Conservation (phyloP, 2,888 invertebrate species). For the Trachelus iudaicus region DNA sequence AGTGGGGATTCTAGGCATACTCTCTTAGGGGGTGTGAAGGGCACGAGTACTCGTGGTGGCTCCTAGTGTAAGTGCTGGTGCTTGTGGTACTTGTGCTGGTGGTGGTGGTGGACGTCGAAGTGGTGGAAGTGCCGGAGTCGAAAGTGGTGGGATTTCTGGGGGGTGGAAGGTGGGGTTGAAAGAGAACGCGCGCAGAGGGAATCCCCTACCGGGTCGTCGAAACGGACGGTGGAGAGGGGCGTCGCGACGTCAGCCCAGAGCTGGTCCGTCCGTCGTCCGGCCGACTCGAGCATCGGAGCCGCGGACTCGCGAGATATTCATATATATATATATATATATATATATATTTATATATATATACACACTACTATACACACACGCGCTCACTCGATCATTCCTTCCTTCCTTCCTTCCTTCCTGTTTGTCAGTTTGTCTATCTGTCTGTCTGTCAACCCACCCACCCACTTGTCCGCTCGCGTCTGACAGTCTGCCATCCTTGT, state of each 20-base stretch:
- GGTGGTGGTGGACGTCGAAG: slow-evolving; percentile 24
- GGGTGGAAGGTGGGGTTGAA: slow-evolving; percentile 7
- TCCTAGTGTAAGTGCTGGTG: no score
- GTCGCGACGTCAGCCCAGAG: slow-evolving; percentile 59
- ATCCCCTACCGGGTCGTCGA: slow-evolving; percentile 25
- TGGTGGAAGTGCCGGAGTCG: slow-evolving; percentile 19
- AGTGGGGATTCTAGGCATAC: slow-evolving; percentile 6
- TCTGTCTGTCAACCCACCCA: slow-evolving; percentile 10
- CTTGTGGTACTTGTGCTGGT: slow-evolving; percentile 8
- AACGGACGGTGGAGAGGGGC: slow-evolving; percentile 40
- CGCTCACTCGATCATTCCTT: slow-evolving; percentile 26
- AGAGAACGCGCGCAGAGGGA: slow-evolving; percentile 35
- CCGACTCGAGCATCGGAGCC: slow-evolving; percentile 60
- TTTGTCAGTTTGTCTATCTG: background rate
- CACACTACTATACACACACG: slow-evolving; percentile 17
- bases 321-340: slow-evolving; percentile 25
- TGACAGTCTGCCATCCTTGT: background rate
- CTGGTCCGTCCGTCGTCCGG: slow-evolving; percentile 65
- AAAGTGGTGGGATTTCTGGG: slow-evolving; percentile 2
- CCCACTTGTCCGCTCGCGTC: slow-evolving; percentile 10
- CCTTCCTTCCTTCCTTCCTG: background rate
- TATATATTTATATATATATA: slow-evolving; percentile 28
- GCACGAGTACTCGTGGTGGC: slow-evolving; percentile 23
- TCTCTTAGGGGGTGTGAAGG: slow-evolving; percentile 6
- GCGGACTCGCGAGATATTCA: slow-evolving; percentile 51